Evolutionary conservation across 2,113 vertebrate species (phyloP), one percentile per base, ranked within the genome.

Genomic region (Corythornis cristatus): DNA sequence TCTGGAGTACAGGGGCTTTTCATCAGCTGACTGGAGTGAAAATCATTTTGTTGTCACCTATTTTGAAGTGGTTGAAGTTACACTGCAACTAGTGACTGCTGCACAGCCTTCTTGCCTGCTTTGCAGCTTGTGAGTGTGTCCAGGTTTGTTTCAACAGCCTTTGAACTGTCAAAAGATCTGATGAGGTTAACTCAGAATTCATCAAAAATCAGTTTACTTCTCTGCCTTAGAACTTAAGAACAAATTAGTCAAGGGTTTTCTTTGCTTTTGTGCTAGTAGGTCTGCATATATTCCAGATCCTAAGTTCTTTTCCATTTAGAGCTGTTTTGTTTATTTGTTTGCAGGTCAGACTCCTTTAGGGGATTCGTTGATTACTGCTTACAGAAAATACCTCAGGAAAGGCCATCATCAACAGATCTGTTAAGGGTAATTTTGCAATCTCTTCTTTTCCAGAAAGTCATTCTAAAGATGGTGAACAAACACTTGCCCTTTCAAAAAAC

Each of bases 301-400:
- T 78, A 67, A 96, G 82, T 68, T 15, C 22, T 93, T 93, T 89
- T 88, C 42, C 5, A 82, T 81, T 83, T 71, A 51, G 5, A 42
- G 91, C 40, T 33, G 13, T 50, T 50, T 45, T 66, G 79, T 64
- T 78, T 31, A 10, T 96, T 94, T 92, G 80, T 88, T 79, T 90
- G 67, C 96, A 99, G 99, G 99, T 98, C 99, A 82, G 98, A 99
- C 75, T 98, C 98, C 94, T 99, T 99, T 97, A 98, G 99, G 97
- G 99, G 98, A 98, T 99, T 99, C 95, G 99, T 99, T 93, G 99
- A 99, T 98, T 99, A 99, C 98, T 99, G 99, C 98, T 98, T 99
- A 98, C 98, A 99, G 98, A 99, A 99, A 98, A 98, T 99, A 98
- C 99, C 99, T 99, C 99, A 99, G 98, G 99, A 99, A 98, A 98